Evolutionary conservation across 2,113 vertebrate species (phyloP).

Genomic region (Isurus oxyrinchus): DNA sequence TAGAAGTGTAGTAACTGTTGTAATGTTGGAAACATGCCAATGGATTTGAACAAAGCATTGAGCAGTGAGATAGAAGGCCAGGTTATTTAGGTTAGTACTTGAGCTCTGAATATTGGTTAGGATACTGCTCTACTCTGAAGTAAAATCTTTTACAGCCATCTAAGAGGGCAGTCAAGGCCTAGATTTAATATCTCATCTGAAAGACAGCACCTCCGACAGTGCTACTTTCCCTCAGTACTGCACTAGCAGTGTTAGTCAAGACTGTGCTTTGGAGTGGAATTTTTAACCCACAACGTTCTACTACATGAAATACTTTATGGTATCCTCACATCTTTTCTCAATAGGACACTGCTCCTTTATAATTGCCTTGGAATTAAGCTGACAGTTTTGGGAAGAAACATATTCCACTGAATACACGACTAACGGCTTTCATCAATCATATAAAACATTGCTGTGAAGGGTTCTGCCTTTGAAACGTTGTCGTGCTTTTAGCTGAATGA

Average conservation of each 20-base stretch:
- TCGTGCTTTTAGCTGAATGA: neutral
- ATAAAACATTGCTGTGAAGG: neutral
- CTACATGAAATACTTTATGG: neutral
- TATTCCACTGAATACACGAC: neutral
- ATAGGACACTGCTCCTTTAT: neutral
- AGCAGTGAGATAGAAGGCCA: neutral
- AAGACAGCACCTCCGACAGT: neutral
- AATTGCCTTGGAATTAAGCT: neutral
- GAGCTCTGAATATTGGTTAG: neutral
- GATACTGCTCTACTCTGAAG: neutral
- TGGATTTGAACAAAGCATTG: neutral
- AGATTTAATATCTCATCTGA: neutral
- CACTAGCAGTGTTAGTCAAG: neutral
- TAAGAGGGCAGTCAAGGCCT: neutral
- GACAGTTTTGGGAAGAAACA: neutral
- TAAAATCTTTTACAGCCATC: neutral
- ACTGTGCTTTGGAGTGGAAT: neutral
- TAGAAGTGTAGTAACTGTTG: neutral
- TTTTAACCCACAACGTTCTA: neutral
- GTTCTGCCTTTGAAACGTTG: neutral
- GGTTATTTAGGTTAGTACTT: neutral
- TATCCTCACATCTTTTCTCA: neutral
- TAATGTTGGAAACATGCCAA: neutral
- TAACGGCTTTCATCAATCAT: neutral
- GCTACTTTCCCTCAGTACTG: neutral